A percentile compares a stretch with the other conserved stretches of the same genome.
These are phyloP conservation scores for Corythornis cristatus DNA, from an alignment of 2,113 vertebrate species.

Conservation along the genomic window DNA sequence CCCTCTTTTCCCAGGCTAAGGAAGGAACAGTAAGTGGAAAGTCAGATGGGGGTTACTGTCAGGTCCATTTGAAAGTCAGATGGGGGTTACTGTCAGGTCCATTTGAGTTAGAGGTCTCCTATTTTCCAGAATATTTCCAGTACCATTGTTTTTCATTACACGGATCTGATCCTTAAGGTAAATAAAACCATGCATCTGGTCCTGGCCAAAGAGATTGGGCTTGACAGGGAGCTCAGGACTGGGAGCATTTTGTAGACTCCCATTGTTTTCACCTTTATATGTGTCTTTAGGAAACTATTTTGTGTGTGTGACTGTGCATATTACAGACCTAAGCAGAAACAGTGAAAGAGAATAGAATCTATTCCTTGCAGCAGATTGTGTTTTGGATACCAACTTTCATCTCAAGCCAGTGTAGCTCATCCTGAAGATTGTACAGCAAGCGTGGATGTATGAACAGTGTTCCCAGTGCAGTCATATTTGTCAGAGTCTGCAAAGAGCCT, in stretches of 20 bases:
- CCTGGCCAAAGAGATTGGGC: neutral
- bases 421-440: neutral
- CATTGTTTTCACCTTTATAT: neutral
- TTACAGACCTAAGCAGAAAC: neutral
- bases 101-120: neutral
- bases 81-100: neutral
- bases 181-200: neutral
- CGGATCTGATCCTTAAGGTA: neutral
- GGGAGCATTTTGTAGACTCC: neutral
- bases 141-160: neutral
- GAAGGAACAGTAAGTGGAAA: neutral
- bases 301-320: neutral
- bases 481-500: constrained; percentile 50
- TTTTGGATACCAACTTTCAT: neutral
- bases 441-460: neutral
- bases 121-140: neutral
- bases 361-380: neutral
- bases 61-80: neutral
- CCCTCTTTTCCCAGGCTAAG: neutral
- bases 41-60: neutral
- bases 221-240: neutral
- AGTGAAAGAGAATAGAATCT: neutral
- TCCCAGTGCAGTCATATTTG: constrained; percentile 25
- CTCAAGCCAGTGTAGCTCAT: neutral
- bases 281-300: neutral